A percentile compares a stretch with the other conserved stretches of the same genome.
phyloP scores from a whole-genome alignment of 2,888 invertebrate species.

The Heliconius erato region DNA sequence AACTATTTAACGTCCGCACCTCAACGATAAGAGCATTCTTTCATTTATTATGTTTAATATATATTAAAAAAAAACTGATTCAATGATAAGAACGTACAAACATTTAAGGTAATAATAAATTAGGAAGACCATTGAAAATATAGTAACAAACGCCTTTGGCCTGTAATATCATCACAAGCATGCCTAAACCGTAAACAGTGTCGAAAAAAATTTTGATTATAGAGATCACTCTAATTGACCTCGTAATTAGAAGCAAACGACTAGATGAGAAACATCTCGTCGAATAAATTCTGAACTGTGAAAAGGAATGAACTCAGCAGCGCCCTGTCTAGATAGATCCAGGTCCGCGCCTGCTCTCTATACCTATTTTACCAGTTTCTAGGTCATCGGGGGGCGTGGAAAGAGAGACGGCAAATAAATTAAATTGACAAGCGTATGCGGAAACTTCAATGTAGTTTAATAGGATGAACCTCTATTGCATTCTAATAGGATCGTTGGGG shows the following conservation, averaged over 20 bases:
- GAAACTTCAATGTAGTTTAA: constrained; percentile 42
- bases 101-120: not conserved
- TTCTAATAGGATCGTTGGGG: constrained; percentile 32
- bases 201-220: constrained; percentile 7
- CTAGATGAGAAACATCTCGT: constrained; percentile 19
- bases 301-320: constrained; percentile 37
- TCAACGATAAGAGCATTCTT: not conserved
- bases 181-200: constrained; percentile 19
- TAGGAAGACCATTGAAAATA: not conserved
- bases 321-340: constrained; percentile 45
- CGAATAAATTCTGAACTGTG: constrained; percentile 8
- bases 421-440: constrained; percentile 46
- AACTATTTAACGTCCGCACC: not conserved
- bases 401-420: constrained; percentile 45
- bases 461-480: constrained; percentile 37
- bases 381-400: constrained; percentile 56
- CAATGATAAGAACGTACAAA: not conserved
- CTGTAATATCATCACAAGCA: not conserved
- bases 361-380: constrained; percentile 55
- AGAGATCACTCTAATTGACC: constrained; percentile 45
- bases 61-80: not conserved
- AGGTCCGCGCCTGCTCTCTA: constrained; percentile 57
- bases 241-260: constrained; percentile 39
- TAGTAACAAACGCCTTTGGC: not conserved
- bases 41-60: not conserved